Evolutionary conservation across 2,113 vertebrate species (phyloP).

Genomic region (Empidonax alnorum): DNA sequence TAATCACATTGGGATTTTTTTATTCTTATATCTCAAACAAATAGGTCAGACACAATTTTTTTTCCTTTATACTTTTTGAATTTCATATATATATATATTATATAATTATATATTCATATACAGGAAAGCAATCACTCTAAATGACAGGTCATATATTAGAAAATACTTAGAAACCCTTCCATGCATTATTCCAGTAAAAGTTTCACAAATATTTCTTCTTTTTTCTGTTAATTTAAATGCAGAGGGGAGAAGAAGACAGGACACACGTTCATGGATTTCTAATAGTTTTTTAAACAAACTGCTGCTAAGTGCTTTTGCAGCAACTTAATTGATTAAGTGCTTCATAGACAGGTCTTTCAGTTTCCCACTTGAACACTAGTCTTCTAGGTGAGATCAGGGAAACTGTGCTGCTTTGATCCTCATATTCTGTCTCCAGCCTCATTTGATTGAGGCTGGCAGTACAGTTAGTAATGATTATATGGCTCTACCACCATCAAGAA

Average conservation of each 20-base stretch:
- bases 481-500: not conserved
- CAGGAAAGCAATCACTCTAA: not conserved
- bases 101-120: not conserved
- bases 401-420: not conserved
- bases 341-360: not conserved
- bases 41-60: not conserved
- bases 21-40: not conserved
- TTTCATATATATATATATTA: not conserved
- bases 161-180: not conserved
- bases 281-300: not conserved
- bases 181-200: not conserved
- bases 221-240: not conserved
- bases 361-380: not conserved
- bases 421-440: not conserved
- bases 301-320: not conserved
- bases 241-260: not conserved
- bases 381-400: not conserved
- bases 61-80: not conserved
- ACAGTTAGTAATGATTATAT: not conserved
- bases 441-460: not conserved
- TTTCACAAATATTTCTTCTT: not conserved
- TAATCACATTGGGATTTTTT: not conserved
- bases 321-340: not conserved
- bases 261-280: not conserved
- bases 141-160: not conserved